phyloP scores from a whole-genome alignment of 2,888 invertebrate genomes.

The Amphimallon solstitiale region DNA sequence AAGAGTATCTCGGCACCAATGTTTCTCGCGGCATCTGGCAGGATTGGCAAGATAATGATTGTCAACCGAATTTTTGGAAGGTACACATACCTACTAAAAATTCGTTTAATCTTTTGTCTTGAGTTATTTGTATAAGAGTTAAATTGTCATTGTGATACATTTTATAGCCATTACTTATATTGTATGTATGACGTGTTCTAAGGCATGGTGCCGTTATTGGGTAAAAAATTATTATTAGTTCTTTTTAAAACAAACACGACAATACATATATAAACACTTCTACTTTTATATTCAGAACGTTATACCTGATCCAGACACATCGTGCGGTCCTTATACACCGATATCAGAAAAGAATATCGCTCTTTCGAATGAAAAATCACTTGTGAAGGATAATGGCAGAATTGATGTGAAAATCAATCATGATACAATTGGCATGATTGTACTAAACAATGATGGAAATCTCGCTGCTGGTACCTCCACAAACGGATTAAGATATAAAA shows the following conservation, averaged over 20 bases:
- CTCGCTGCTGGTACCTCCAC: constrained; percentile 94
- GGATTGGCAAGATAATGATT: constrained; percentile 80
- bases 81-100: constrained; percentile 61
- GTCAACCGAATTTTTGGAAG: constrained; percentile 97
- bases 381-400: constrained; percentile 32
- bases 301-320: constrained; percentile 77
- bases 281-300: too few relatives aligned
- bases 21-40: constrained; percentile 76
- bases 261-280: too few relatives aligned
- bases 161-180: too few relatives aligned
- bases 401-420: constrained; percentile 76
- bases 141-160: too few relatives aligned
- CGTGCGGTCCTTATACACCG: constrained; percentile 88
- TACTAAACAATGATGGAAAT: constrained; percentile 80
- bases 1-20: constrained; percentile 78
- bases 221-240: too few relatives aligned
- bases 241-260: too few relatives aligned
- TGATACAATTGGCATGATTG: constrained; percentile 97
- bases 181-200: too few relatives aligned
- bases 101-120: too few relatives aligned
- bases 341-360: constrained; percentile 44
- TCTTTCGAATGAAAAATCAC: constrained; percentile 19
- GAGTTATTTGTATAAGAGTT: too few relatives aligned
- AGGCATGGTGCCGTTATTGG: too few relatives aligned
- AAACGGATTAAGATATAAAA: constrained; percentile 93